Evolutionary conservation across 2,888 invertebrate genomes (phyloP).

Genomic region (Pandemis cinnamomeana): DNA sequence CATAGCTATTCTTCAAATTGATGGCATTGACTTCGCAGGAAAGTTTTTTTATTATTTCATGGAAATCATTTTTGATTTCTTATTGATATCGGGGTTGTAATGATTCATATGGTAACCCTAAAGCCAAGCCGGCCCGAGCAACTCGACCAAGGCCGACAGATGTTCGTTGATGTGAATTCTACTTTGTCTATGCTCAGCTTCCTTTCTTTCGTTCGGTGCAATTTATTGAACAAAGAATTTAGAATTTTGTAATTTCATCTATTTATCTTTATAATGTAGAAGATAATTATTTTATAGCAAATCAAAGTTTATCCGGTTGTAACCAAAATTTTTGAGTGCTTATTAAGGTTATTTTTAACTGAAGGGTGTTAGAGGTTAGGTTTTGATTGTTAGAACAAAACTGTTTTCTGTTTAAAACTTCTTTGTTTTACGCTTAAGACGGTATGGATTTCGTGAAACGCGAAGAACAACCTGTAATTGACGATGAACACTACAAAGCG

Average conservation of each 20-base stretch:
- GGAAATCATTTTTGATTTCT: too few species aligned
- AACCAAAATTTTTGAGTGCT: slow-evolving; percentile 27
- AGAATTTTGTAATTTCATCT: slow-evolving; percentile 19
- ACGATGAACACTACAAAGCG: slow-evolving; percentile 73
- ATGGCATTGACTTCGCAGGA: too few species aligned
- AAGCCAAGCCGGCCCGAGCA: slow-evolving; percentile 37
- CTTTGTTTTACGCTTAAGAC: slow-evolving; percentile 40
- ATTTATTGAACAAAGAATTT: slow-evolving; percentile 31
- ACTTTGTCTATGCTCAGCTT: slow-evolving; percentile 66
- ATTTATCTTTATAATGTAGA: neutral
- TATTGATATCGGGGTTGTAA: neutral
- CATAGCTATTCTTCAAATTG: too few species aligned
- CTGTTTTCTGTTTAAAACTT: slow-evolving; percentile 44
- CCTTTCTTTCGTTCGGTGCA: slow-evolving; percentile 65
- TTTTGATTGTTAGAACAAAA: slow-evolving; percentile 57
- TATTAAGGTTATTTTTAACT: slow-evolving; percentile 1
- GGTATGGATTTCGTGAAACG: slow-evolving; percentile 79
- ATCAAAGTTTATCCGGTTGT: slow-evolving; percentile 50
- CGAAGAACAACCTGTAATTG: slow-evolving; percentile 70
- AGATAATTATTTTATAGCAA: slow-evolving; percentile 43
- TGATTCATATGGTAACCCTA: slow-evolving; percentile 19
- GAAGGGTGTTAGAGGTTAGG: slow-evolving; percentile 63
- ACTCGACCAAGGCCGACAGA: slow-evolving; percentile 55
- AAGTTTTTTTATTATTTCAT: too few species aligned
- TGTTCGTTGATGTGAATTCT: slow-evolving; percentile 70